These are phyloP conservation scores for Microcebus ravelobensis DNA, from an alignment of 2,113 vertebrate species.

Conservation along the genomic window DNA sequence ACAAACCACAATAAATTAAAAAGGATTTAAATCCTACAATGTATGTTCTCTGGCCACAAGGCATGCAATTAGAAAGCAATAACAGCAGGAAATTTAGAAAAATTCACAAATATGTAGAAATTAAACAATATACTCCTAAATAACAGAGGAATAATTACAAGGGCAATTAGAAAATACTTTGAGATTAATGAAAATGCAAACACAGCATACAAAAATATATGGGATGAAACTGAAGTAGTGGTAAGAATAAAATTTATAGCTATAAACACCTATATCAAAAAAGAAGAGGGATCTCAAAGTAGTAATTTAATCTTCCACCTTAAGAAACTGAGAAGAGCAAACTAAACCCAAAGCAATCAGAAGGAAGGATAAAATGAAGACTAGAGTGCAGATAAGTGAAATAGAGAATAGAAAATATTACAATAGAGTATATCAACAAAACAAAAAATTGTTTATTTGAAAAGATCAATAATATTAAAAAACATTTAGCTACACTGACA, in stretches of 20 bases:
- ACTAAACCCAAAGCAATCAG: not conserved
- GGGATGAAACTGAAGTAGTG: not conserved
- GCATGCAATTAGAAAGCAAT: too few relatives aligned
- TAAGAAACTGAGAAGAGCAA: not conserved
- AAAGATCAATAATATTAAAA: not conserved
- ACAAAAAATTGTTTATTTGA: not conserved
- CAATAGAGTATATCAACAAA: not conserved
- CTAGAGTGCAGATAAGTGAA: not conserved
- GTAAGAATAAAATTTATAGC: not conserved
- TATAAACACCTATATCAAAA: not conserved
- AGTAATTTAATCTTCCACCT: not conserved
- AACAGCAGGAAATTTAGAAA: too few relatives aligned
- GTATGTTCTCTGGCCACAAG: too few relatives aligned
- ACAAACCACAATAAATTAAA: too few relatives aligned
- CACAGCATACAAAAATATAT: not conserved
- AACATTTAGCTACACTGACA: not conserved
- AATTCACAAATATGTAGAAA: too few relatives aligned
- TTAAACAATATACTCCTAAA: too few relatives aligned
- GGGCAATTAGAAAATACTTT: too few relatives aligned
- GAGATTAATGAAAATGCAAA: not conserved
- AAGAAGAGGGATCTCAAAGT: not conserved
- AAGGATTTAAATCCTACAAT: too few relatives aligned
- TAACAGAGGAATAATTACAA: too few relatives aligned
- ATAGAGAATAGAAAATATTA: not conserved
- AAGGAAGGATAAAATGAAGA: not conserved